Conservation (phyloP, 2,888 invertebrate species). For the Ophion slaviceki region DNA sequence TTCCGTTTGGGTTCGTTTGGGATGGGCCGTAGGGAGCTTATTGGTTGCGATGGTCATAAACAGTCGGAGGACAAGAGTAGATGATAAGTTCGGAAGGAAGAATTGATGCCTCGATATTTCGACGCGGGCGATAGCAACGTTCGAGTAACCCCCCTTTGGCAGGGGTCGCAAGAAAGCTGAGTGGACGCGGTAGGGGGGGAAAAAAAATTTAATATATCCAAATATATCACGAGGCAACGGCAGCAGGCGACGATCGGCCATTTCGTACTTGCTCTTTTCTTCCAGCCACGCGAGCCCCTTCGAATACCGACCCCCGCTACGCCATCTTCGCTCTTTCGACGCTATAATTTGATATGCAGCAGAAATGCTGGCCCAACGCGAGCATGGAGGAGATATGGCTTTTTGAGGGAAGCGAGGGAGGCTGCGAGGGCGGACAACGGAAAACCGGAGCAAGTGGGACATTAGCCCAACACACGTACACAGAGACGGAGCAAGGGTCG, state of each 20-base stretch:
- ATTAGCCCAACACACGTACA: slow-evolving; percentile 42
- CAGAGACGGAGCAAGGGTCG: slow-evolving; percentile 56
- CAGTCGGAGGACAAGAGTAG: not conserved
- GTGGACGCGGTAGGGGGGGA: slow-evolving; percentile 49
- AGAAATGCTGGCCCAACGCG: slow-evolving; percentile 72
- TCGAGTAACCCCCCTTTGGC: slow-evolving; percentile 10
- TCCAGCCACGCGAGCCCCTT: slow-evolving; percentile 14
- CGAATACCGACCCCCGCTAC: slow-evolving; percentile 3
- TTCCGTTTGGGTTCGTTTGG: not conserved
- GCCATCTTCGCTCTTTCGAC: slow-evolving; percentile 38
- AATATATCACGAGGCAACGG: slow-evolving; percentile 81
- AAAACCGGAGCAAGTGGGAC: slow-evolving; percentile 64
- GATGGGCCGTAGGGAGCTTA: too few species aligned
- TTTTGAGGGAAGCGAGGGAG: slow-evolving; percentile 69
- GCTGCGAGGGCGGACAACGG: slow-evolving; percentile 27
- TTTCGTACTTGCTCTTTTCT: slow-evolving; percentile 72
- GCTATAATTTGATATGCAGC: slow-evolving; percentile 83
- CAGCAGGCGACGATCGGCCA: slow-evolving; percentile 82
- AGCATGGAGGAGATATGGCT: slow-evolving; percentile 78
- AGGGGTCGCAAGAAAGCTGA: slow-evolving; percentile 41
- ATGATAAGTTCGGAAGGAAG: slow-evolving; percentile 38
- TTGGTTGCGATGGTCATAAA: not conserved
- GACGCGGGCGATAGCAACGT: slow-evolving; percentile 3
- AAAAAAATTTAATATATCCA: slow-evolving; percentile 83
- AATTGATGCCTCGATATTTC: slow-evolving; percentile 65